Evolutionary conservation across 2,888 invertebrate genomes (phyloP).

Genomic region (Andricus curvator): DNA sequence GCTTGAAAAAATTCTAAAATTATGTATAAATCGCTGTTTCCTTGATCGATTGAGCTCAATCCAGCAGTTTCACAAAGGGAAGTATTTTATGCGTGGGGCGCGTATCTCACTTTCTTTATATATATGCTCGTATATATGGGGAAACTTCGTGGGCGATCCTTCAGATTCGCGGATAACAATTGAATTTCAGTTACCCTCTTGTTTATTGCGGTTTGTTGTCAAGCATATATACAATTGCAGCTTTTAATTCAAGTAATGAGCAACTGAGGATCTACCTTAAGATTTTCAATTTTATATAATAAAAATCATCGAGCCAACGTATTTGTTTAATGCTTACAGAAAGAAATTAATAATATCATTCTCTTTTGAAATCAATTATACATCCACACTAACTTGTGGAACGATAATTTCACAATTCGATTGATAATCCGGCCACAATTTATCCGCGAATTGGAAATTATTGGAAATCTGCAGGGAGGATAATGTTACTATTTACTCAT

Average conservation of each 20-base stretch:
- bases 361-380: not conserved
- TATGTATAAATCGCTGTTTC: slow-evolving; percentile 24
- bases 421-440: slow-evolving; percentile 10
- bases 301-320: not conserved
- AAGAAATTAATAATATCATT: no score
- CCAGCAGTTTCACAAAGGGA: not conserved
- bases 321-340: no score
- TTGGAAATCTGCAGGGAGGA: not conserved
- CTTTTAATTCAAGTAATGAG: not conserved
- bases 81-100: slow-evolving; percentile 22
- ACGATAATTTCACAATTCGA: slow-evolving; percentile 25
- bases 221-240: not conserved
- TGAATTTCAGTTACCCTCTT: slow-evolving; percentile 15
- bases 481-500: slow-evolving; percentile 11
- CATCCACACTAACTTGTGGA: not conserved
- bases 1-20: slow-evolving; percentile 42
- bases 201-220: not conserved
- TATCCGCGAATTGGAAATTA: slow-evolving; percentile 30
- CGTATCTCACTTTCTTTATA: not conserved
- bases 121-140: no score
- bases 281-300: not conserved
- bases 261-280: not conserved
- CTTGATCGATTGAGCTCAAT: not conserved
- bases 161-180: slow-evolving; percentile 18
- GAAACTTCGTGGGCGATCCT: slow-evolving; percentile 30